Percentiles rank a stretch among this genome's conserved stretches.
phyloP scores from a whole-genome alignment of 2,113 vertebrate species.

The Tympanuchus pallidicinctus region DNA sequence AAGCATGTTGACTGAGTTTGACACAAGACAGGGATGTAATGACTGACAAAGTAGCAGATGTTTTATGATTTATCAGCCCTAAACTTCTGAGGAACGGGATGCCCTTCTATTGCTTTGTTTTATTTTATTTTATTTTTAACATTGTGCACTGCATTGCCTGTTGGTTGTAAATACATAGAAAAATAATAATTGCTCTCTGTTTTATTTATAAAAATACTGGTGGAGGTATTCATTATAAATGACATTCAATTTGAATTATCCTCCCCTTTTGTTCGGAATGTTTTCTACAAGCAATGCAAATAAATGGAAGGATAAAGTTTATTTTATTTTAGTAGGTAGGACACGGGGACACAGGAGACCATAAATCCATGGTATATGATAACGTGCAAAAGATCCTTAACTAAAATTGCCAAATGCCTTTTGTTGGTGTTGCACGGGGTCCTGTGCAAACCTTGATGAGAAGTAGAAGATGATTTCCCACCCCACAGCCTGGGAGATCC shows the following conservation, averaged over 20 bases:
- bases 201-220: constrained; percentile 63
- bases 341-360: not conserved
- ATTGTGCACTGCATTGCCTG: not conserved
- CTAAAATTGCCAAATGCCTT: not conserved
- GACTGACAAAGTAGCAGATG: not conserved
- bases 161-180: constrained; percentile 32
- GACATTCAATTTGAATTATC: constrained; percentile 66
- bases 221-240: constrained; percentile 68
- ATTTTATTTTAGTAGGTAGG: too few relatives aligned
- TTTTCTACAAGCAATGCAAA: constrained; percentile 32
- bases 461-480: not conserved
- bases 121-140: not conserved
- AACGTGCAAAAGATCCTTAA: rapidly evolving
- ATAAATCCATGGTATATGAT: not conserved
- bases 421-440: not conserved
- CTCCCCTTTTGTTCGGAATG: not conserved
- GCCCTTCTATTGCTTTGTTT: constrained; percentile 27
- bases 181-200: constrained; percentile 37
- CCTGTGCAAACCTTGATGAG: not conserved
- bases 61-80: not conserved
- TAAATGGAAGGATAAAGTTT: not conserved
- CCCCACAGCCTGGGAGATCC: not conserved
- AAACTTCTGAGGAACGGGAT: not conserved
- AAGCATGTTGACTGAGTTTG: constrained; percentile 17
- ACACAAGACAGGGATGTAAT: not conserved